phyloP scores from a whole-genome alignment of 2,113 vertebrate species.

The Pseudopodoces humilis region DNA sequence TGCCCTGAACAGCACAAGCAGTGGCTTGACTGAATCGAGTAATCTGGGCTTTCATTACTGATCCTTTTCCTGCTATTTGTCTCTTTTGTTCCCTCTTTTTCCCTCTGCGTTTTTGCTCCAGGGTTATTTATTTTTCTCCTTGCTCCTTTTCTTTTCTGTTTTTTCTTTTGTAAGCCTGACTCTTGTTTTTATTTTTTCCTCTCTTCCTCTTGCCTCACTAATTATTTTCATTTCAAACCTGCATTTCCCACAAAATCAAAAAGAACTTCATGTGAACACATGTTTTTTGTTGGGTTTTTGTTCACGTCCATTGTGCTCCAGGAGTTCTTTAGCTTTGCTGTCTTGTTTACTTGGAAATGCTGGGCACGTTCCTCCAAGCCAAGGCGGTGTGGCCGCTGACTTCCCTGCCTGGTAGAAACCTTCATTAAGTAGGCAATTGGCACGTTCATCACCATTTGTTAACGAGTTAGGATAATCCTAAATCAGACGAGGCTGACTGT shows the following conservation, averaged over 20 bases:
- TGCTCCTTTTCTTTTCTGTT: background rate
- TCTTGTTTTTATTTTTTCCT: background rate
- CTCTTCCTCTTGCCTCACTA: background rate
- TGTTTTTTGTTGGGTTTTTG: background rate
- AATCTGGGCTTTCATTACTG: slow-evolving; percentile 44
- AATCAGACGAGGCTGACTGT: background rate
- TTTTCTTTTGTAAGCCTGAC: background rate
- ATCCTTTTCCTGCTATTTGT: slow-evolving; percentile 47
- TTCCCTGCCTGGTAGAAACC: background rate
- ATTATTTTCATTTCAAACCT: slow-evolving; percentile 10
- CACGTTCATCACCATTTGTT: background rate
- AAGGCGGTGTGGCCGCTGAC: background rate
- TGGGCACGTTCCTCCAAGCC: background rate
- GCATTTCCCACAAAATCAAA: slow-evolving; percentile 10
- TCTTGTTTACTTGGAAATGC: background rate
- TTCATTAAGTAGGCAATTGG: background rate
- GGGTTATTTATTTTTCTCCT: slow-evolving; percentile 34
- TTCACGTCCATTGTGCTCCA: background rate
- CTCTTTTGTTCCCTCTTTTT: slow-evolving; percentile 44
- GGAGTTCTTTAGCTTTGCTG: background rate
- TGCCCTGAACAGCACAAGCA: background rate
- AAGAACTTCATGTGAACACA: background rate
- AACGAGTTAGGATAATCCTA: background rate
- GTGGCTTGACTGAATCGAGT: slow-evolving; percentile 17
- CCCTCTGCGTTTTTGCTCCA: background rate